phyloP scores from a whole-genome alignment of 2,797 vertebrate genomes.

The Synanceia verrucosa region DNA sequence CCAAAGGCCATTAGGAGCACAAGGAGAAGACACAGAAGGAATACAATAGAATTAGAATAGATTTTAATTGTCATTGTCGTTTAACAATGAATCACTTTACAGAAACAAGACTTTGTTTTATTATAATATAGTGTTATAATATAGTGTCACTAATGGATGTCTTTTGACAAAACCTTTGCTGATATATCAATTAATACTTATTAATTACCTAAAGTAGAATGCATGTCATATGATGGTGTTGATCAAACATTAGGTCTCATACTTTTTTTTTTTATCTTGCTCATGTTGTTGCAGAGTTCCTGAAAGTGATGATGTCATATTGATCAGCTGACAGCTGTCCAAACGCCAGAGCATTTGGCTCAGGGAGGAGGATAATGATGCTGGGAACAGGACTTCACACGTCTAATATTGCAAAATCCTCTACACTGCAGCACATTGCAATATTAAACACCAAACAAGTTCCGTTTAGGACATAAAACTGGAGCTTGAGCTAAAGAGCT shows the following conservation, averaged over 20 bases:
- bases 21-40: too few species aligned
- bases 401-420: conserved; percentile 4
- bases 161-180: not conserved
- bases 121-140: too few species aligned
- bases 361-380: not conserved
- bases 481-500: not conserved
- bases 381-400: conserved; percentile 19
- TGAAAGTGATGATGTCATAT: conserved; percentile 63
- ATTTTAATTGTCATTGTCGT: too few species aligned
- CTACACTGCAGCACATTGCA: not conserved
- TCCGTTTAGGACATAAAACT: conserved; percentile 13
- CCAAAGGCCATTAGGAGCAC: too few species aligned
- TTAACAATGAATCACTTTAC: too few species aligned
- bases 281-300: conserved; percentile 61
- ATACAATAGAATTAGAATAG: too few species aligned
- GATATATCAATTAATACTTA: not conserved
- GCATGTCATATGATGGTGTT: not conserved
- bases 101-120: not conserved
- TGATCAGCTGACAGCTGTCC: conserved; percentile 66
- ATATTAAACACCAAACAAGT: conserved; percentile 9
- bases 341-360: conserved; percentile 4
- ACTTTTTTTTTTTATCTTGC: not conserved
- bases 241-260: not conserved
- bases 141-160: not conserved
- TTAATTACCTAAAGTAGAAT: not conserved